Conservation (phyloP, 2,113 vertebrate species). For the Gallinago paraguaiae region DNA sequence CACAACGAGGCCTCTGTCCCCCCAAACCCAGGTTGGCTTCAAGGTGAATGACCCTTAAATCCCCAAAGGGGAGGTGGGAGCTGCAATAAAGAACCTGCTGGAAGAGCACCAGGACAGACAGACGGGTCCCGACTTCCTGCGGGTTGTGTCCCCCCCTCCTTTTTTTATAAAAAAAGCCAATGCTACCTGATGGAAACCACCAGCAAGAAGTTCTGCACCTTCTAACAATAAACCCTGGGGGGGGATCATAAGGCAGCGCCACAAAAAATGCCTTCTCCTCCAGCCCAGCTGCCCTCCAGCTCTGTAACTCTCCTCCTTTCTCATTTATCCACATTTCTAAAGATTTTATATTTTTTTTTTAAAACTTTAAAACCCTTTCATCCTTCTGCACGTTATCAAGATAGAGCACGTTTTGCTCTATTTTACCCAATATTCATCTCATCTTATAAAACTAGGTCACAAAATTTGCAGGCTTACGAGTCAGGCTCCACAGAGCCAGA, state of each 20-base stretch:
- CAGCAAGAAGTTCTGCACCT: neutral
- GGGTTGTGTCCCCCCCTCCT: neutral
- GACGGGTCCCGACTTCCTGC: neutral
- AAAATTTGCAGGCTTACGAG: neutral
- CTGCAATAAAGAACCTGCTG: neutral
- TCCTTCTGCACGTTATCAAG: neutral
- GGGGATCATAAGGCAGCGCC: neutral
- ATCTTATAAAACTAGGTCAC: constrained; percentile 15
- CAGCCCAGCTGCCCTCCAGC: neutral
- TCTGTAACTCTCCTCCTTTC: neutral
- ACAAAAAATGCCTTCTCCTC: neutral
- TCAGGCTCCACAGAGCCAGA: neutral
- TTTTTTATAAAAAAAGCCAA: neutral
- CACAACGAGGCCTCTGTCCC: neutral
- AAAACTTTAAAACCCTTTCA: neutral
- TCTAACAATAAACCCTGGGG: no score
- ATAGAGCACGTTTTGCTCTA: neutral
- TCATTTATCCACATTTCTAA: neutral
- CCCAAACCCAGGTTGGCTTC: fast-evolving
- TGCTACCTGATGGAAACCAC: neutral
- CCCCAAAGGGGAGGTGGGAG: neutral
- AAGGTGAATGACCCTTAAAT: neutral
- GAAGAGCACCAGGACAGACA: neutral
- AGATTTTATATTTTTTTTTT: no score
- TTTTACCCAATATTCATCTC: constrained; percentile 3